These are phyloP conservation scores for Leptoteleia sp. DNA, from an alignment of 1,140 invertebrate species.

Conservation along the genomic window DNA sequence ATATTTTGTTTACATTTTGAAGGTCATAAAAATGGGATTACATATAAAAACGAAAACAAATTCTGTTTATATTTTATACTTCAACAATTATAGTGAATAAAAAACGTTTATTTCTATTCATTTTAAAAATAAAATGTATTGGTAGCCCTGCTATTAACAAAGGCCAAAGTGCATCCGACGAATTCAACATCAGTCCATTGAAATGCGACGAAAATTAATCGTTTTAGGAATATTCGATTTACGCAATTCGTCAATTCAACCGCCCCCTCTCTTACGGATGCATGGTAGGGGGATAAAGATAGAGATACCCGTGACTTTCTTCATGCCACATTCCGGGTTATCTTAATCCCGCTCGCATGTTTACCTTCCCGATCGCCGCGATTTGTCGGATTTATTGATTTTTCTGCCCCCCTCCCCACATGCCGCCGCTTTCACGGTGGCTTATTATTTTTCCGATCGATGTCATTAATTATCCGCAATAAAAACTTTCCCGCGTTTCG, in stretches of 20 bases:
- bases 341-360: slow-evolving; percentile 4
- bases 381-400: slow-evolving; percentile 35
- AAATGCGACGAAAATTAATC: slow-evolving; percentile 7
- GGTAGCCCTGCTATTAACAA: too few species aligned
- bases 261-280: neutral
- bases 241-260: neutral
- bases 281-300: too few species aligned
- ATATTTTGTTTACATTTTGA: too few species aligned
- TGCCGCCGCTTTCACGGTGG: neutral
- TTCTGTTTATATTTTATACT: too few species aligned
- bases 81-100: too few species aligned
- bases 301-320: too few species aligned
- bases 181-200: slow-evolving; percentile 10
- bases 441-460: slow-evolving; percentile 39
- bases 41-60: too few species aligned
- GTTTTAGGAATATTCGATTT: slow-evolving; percentile 3
- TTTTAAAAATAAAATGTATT: too few species aligned
- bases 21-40: too few species aligned
- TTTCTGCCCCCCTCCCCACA: slow-evolving; percentile 2
- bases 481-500: slow-evolving; percentile 25
- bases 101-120: too few species aligned
- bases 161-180: too few species aligned
- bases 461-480: slow-evolving; percentile 34
- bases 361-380: neutral
- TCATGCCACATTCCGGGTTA: slow-evolving; percentile 1